These are phyloP conservation scores for Tetrax tetrax DNA, from an alignment of 2,113 vertebrate genomes.

Conservation along the genomic window DNA sequence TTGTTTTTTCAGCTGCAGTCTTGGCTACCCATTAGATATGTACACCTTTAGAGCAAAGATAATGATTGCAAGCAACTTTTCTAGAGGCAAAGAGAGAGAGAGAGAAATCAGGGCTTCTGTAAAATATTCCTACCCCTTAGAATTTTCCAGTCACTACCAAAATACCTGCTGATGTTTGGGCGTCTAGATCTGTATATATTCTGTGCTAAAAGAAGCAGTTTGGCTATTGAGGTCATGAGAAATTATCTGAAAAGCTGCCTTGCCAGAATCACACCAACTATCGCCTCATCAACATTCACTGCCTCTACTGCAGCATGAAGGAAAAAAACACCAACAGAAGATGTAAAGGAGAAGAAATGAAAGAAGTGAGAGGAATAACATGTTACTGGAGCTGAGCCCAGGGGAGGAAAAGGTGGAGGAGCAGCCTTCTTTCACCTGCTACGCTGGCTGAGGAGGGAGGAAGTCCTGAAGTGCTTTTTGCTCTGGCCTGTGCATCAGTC, in stretches of 20 bases:
- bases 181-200: neutral
- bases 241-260: constrained; percentile 6
- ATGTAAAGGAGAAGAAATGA: neutral
- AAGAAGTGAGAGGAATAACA: neutral
- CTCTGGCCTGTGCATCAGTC: neutral
- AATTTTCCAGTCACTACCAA: neutral
- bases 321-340: neutral
- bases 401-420: neutral
- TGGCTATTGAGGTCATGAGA: neutral
- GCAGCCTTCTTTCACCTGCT: neutral
- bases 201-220: neutral
- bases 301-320: neutral
- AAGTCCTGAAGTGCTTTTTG: neutral
- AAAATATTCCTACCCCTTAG: neutral
- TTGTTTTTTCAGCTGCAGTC: constrained; percentile 24
- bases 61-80: neutral
- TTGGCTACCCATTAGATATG: neutral
- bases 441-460: neutral
- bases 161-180: neutral
- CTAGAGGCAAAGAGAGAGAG: neutral
- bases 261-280: neutral
- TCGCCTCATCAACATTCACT: neutral
- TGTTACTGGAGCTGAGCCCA: neutral
- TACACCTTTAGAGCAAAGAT: neutral
- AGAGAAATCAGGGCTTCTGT: neutral